A percentile compares a stretch with the other conserved stretches of the same genome.
These are phyloP conservation scores for Syngnathoides biaculeatus DNA, from an alignment of 2,113 vertebrate genomes.

Conservation along the genomic window DNA sequence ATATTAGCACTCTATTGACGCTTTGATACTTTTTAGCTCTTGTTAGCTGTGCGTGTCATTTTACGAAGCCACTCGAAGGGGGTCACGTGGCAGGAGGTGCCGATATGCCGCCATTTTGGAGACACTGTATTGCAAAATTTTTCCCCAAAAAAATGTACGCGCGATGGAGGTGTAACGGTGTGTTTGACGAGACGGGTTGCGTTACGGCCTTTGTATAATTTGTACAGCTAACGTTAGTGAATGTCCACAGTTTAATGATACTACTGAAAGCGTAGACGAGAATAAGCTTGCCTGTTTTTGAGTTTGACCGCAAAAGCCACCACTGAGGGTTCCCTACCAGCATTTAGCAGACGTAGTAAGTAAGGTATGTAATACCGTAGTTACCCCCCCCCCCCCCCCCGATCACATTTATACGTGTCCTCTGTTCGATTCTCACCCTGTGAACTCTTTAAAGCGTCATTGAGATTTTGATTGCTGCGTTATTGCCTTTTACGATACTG, in stretches of 20 bases:
- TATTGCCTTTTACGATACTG: slow-evolving; percentile 78
- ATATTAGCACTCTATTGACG: slow-evolving; percentile 36
- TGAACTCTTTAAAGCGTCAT: slow-evolving; percentile 69
- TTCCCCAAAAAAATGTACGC: not conserved
- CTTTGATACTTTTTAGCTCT: slow-evolving; percentile 22
- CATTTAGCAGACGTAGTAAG: slow-evolving; percentile 74
- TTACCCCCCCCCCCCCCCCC: too few relatives aligned
- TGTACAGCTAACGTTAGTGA: slow-evolving; percentile 73
- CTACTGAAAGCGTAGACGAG: slow-evolving; percentile 67
- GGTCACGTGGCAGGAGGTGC: slow-evolving; percentile 37
- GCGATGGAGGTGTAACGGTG: not conserved
- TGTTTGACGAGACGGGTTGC: slow-evolving; percentile 21
- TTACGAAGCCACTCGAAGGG: slow-evolving; percentile 14
- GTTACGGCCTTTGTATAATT: slow-evolving; percentile 69
- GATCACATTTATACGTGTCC: slow-evolving; percentile 67
- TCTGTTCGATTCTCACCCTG: slow-evolving; percentile 56
- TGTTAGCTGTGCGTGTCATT: slow-evolving; percentile 9
- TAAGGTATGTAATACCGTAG: slow-evolving; percentile 66
- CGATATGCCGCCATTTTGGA: not conserved
- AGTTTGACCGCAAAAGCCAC: slow-evolving; percentile 42
- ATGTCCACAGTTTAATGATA: slow-evolving; percentile 71
- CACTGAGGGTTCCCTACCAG: slow-evolving; percentile 73
- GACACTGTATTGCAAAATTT: not conserved
- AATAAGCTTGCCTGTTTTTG: slow-evolving; percentile 70
- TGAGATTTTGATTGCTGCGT: slow-evolving; percentile 75